Evolutionary conservation across 2,888 invertebrate species (phyloP).

Genomic region (Fragum whitleyi): DNA sequence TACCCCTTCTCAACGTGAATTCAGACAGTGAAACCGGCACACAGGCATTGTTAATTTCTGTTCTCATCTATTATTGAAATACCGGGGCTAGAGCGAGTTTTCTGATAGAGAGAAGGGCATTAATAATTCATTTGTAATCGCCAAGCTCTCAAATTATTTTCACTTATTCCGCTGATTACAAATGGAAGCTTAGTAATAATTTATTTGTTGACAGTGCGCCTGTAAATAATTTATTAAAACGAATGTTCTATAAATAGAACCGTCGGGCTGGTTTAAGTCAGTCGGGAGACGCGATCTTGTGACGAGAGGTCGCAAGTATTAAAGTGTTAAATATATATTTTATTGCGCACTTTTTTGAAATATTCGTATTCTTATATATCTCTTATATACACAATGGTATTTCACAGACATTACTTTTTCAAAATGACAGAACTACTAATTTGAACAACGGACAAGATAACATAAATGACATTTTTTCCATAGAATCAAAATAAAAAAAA

Average conservation of each 20-base stretch:
- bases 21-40: slow-evolving; percentile 13
- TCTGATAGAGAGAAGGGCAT: slow-evolving; percentile 54
- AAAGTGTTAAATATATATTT: neutral
- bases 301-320: slow-evolving; percentile 6
- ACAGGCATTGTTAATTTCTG: slow-evolving; percentile 51
- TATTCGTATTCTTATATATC: no score
- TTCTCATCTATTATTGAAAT: slow-evolving; percentile 63
- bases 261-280: slow-evolving; percentile 19
- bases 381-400: no score
- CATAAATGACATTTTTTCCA: no score
- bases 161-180: slow-evolving; percentile 66
- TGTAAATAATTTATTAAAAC: slow-evolving; percentile 67
- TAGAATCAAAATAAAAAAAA: no score
- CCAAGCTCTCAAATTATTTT: slow-evolving; percentile 68
- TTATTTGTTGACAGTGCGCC: slow-evolving; percentile 64
- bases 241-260: slow-evolving; percentile 55
- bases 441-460: no score
- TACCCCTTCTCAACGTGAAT: slow-evolving; percentile 19
- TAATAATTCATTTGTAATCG: slow-evolving; percentile 66
- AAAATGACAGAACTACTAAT: no score
- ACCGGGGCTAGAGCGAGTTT: slow-evolving; percentile 47
- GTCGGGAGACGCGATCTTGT: slow-evolving; percentile 4
- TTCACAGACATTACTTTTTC: no score
- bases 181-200: slow-evolving; percentile 68
- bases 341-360: no score